Evolutionary conservation across 2,113 vertebrate species (phyloP), one percentile per base, ranked within the genome.

Genomic region (Dipodomys merriami): DNA sequence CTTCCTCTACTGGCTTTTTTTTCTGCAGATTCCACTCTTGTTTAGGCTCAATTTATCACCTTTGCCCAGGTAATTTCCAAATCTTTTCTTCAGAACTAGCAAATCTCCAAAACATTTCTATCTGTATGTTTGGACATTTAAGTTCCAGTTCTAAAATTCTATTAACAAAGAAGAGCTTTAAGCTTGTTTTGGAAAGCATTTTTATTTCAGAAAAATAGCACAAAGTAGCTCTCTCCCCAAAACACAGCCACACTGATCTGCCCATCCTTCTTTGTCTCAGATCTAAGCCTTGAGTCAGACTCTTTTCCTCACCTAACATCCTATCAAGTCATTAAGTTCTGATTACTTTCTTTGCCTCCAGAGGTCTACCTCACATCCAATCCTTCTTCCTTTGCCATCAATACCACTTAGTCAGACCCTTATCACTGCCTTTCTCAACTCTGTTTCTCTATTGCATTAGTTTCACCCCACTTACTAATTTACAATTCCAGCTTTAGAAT

Each of bases 101-200:
- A 69, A 33, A 77, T 49, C 23, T 86, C 49, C 33, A 74, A 85
- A 81, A 91, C 25, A 89, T 2, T 44, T 65, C 62, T 88, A 64
- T 10, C 53, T 65, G 6, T 6, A 90, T 74, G 44, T 79, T 90
- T 29, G 12, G 30, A 73, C 60, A 92, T 92, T 85, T 88, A 91
- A 93, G 44, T 91, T 86, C 69, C 69, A 68, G 60, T 76, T 91
- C 44, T 94, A 82, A 88, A 93, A 86, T 86, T 90, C 78, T 90
- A 6, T 86, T 92, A 95, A 60, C n/a, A 76, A 95, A 92, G 35
- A 82, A 86, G 44, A 30, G 53, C 33, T 82, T 74, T 74, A 27
- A 85, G 7, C 7, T 69, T 89, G n/a, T 46, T 90, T 77, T 27
- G 62, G 29, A 68, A 88, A 84, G n/a, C 19, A 83, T 46, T 49